These are phyloP conservation scores for Sabatieria punctata DNA, from an alignment of 2,888 invertebrate genomes.

Conservation along the genomic window DNA sequence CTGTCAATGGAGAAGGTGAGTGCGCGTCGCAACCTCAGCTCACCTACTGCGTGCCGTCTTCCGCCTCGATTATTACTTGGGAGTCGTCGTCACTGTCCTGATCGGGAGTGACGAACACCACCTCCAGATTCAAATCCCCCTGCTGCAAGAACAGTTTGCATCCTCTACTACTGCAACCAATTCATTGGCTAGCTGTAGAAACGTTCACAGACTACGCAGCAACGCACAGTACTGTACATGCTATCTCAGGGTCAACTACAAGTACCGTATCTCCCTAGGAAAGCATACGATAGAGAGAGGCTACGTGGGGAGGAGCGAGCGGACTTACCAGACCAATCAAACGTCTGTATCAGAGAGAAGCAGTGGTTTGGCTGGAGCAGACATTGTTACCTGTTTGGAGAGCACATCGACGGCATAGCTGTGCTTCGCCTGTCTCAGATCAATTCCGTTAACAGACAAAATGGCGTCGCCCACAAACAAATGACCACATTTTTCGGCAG, in stretches of 20 bases:
- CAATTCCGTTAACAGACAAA: constrained; percentile 57
- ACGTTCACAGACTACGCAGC: no score
- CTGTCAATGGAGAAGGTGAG: constrained; percentile 2
- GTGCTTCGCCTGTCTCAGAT: constrained; percentile 58
- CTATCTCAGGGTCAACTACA: no score
- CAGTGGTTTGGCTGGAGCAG: no score
- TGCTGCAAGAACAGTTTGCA: constrained; percentile 30
- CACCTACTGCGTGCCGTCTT: constrained; percentile 17
- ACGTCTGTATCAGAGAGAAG: no score
- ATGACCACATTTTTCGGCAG: constrained; percentile 53
- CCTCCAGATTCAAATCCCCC: constrained; percentile 55
- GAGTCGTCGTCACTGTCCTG: constrained; percentile 40
- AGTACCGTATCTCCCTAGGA: no score
- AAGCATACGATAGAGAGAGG: no score
- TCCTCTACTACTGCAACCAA: no score
- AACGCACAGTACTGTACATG: no score
- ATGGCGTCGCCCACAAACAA: constrained; percentile 69
- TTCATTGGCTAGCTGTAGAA: no score
- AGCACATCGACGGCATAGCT: constrained; percentile 61
- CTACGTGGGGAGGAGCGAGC: no score
- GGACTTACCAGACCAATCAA: no score
- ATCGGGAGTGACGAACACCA: constrained; percentile 59
- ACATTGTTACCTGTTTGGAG: constrained; percentile 54
- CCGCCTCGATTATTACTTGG: constrained; percentile 17
- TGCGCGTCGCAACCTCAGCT: background rate